phyloP scores from a whole-genome alignment of 2,797 vertebrate species.

The Scleropages formosus region DNA sequence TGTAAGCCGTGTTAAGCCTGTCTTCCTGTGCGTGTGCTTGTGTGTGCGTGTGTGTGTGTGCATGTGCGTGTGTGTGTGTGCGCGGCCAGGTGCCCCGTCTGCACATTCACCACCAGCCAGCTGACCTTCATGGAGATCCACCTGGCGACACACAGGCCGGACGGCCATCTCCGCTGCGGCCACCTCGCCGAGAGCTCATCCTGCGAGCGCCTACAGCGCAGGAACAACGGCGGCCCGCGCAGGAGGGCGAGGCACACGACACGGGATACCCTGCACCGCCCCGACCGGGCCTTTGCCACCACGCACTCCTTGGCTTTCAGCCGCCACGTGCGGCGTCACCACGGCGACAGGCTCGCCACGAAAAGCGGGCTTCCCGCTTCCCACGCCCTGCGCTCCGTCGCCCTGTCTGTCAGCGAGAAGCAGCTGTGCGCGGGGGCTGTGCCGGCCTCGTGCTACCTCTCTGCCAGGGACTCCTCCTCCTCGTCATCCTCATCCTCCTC shows the following conservation, averaged over 20 bases:
- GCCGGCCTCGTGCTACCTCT: conserved; percentile 65
- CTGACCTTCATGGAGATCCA: conserved; percentile 97
- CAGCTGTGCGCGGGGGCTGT: conserved; percentile 50
- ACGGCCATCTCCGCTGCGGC: conserved; percentile 99
- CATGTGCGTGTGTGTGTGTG: not conserved
- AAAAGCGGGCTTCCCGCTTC: conserved; percentile 75
- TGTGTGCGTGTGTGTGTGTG: not conserved
- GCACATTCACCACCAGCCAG: conserved; percentile 98
- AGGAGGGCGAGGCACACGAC: conserved; percentile 98
- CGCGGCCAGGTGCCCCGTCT: conserved; percentile 88
- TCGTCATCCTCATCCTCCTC: conserved; percentile 58
- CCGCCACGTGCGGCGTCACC: conserved; percentile 96
- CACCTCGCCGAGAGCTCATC: conserved; percentile 99
- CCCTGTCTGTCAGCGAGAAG: conserved; percentile 80
- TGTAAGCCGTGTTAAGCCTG: not conserved
- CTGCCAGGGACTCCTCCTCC: conserved; percentile 74
- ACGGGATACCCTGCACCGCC: conserved; percentile 91
- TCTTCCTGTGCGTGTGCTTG: conserved; percentile 9
- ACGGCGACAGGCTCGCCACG: conserved; percentile 52
- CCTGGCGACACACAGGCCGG: conserved; percentile 96
- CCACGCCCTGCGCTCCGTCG: conserved; percentile 92
- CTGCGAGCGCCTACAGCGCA: conserved; percentile 97
- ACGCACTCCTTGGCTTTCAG: conserved; percentile 97
- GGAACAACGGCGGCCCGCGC: conserved; percentile 99
- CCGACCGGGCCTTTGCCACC: conserved; percentile 94